A percentile compares a stretch with the other conserved stretches of the same genome.
phyloP scores from a whole-genome alignment of 2,888 invertebrate genomes.

The Poecilobothrus nobilitatus region DNA sequence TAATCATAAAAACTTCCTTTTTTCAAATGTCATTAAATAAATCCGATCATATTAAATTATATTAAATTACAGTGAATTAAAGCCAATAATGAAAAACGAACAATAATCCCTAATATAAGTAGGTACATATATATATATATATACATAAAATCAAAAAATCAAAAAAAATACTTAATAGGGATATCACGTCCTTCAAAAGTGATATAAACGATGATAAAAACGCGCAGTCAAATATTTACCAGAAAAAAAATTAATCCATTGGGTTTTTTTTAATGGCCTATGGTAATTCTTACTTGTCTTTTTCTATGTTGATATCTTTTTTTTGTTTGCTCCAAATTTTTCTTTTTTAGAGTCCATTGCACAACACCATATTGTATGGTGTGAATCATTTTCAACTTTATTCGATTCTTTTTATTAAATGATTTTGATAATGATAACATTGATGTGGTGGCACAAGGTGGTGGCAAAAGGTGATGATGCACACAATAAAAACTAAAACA shows the following conservation, averaged over 20 bases:
- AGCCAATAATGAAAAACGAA: too few relatives aligned
- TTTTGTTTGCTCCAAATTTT: neutral
- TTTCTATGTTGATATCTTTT: neutral
- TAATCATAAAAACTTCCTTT: too few relatives aligned
- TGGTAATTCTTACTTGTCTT: neutral
- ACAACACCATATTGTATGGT: neutral
- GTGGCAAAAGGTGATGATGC: too few relatives aligned
- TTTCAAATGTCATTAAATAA: too few relatives aligned
- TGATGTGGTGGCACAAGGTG: neutral
- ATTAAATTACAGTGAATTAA: too few relatives aligned
- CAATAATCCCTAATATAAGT: too few relatives aligned
- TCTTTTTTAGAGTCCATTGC: neutral
- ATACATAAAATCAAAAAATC: neutral
- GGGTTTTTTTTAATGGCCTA: constrained; percentile 13
- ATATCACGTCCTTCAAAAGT: constrained; percentile 14
- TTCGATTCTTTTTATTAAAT: neutral
- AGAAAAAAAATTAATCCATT: constrained; percentile 13
- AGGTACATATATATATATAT: too few relatives aligned
- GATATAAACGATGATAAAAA: constrained; percentile 14
- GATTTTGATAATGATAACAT: neutral
- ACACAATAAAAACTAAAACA: too few relatives aligned
- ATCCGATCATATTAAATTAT: too few relatives aligned
- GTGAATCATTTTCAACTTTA: neutral
- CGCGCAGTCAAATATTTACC: constrained; percentile 8
- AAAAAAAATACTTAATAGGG: constrained; percentile 11